These are phyloP conservation scores for Echinarachnius parma DNA, from an alignment of 53 echinoderm and acorn worm species.

Conservation along the genomic window DNA sequence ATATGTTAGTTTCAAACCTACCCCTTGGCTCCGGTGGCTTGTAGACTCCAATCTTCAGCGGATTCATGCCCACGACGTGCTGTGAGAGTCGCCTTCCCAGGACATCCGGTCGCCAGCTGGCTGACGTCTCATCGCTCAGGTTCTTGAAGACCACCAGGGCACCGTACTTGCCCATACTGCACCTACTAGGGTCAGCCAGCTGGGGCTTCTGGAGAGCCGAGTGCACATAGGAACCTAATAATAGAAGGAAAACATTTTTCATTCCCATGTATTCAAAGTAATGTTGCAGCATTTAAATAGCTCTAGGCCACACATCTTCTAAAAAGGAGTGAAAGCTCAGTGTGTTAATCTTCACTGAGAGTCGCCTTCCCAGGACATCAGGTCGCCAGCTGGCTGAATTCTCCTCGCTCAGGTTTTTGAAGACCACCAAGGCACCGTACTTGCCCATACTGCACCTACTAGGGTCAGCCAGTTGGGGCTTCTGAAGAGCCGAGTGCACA, in stretches of 20 bases:
- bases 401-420: constrained; percentile 52
- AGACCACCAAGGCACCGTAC: constrained; percentile 83
- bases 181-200: constrained; percentile 15
- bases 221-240: constrained; percentile 87
- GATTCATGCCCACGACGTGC: constrained; percentile 98
- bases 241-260: constrained; percentile 1
- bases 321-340: too few relatives aligned
- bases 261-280: not conserved
- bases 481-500: constrained; percentile 81
- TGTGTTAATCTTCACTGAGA: too few relatives aligned
- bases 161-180: constrained; percentile 76
- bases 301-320: too few relatives aligned
- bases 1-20: too few relatives aligned
- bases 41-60: constrained; percentile 74
- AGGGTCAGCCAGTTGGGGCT: constrained; percentile 29
- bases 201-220: constrained; percentile 65
- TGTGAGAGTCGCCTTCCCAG: constrained; percentile 85
- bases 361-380: constrained; percentile 71
- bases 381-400: constrained; percentile 47
- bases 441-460: constrained; percentile 61
- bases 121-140: constrained; percentile 44
- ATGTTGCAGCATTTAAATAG: too few relatives aligned
- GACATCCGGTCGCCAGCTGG: constrained; percentile 53
- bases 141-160: constrained; percentile 76
- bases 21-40: constrained; percentile 56